Conservation (phyloP, 2,113 vertebrate species). For the Zonotrichia leucophrys region DNA sequence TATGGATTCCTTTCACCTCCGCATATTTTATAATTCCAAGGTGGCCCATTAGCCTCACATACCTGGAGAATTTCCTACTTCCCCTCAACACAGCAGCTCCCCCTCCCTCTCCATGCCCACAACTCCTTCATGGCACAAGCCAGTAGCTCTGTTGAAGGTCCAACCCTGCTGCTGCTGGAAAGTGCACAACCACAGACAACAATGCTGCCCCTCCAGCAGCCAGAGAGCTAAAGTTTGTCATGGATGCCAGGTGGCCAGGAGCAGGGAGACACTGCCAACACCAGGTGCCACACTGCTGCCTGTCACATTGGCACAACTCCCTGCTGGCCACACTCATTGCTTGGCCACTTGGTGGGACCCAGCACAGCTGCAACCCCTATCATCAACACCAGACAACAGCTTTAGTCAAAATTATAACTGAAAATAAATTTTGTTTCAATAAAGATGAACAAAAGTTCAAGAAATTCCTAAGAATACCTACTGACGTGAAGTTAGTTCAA, state of each 20-base stretch:
- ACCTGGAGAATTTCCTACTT: background rate
- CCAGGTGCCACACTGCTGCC: background rate
- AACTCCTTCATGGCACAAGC: background rate
- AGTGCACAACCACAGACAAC: accelerated
- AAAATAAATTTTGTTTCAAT: background rate
- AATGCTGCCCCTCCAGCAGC: background rate
- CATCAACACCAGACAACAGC: background rate
- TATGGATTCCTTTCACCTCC: background rate
- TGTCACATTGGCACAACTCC: background rate
- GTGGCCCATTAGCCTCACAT: background rate
- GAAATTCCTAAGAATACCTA: background rate
- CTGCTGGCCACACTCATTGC: background rate
- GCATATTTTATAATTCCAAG: accelerated
- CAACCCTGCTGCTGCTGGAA: background rate
- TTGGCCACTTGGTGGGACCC: background rate
- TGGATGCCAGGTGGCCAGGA: background rate
- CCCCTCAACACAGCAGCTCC: background rate
- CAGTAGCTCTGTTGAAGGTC: background rate
- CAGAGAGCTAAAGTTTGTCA: accelerated
- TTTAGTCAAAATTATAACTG: background rate
- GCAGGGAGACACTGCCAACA: background rate
- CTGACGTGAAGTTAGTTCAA: background rate
- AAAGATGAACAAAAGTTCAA: background rate
- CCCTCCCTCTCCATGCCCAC: too few relatives aligned
- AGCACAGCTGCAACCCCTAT: background rate